Base-by-base conservation (phyloP, 2,888 invertebrate species). In the Chrysolina oricalcia region DNA sequence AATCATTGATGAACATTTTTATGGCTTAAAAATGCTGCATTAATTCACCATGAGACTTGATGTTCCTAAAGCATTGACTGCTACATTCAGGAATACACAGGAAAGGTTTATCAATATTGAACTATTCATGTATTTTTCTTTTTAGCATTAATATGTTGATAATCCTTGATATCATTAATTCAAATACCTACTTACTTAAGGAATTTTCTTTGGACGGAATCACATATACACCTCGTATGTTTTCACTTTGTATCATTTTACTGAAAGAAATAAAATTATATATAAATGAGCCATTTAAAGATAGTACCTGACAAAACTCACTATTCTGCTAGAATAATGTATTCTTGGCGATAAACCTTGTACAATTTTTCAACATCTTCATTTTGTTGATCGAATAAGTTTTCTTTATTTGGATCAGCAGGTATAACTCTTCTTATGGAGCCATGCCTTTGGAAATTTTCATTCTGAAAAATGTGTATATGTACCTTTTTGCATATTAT, bases 321-420 rank as follows among this genome's bases (percentile, higher is more conserved):
- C 97, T 97, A 98, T 90, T 98, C 97, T 4, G 97, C 96, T 89
- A 97, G 92, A 82, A 97, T 94, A 83, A 95, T 93, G 85, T 97
- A 97, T 89, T 98, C 97, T 87, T 96, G 94, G 85, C 96, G 93
- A 87, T 94, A 95, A 81, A 93, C 92, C 62, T 93, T 93, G 87
- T 95, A 93, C 73, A 94, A 89, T 86, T 93, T 94, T 75, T 91
- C 92, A 75, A 91, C 89, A 86, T 90, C 90, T 86, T 90, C 90
- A 73, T 90, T 89, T 88, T 90, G 85, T 88, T 91, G 90, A 23
- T 91, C 90, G 72, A 92, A 90, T 90, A 92, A 87, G 88, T 92
- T 91, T 86, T 93, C 89, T 86, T 93, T 89, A 65, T 90, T 89
- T 1, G 88, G 89, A 71, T 90, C 89, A 10, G 89, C 87, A 56